phyloP scores from a whole-genome alignment of 2,113 vertebrate species.

The Ictidomys tridecemlineatus region DNA sequence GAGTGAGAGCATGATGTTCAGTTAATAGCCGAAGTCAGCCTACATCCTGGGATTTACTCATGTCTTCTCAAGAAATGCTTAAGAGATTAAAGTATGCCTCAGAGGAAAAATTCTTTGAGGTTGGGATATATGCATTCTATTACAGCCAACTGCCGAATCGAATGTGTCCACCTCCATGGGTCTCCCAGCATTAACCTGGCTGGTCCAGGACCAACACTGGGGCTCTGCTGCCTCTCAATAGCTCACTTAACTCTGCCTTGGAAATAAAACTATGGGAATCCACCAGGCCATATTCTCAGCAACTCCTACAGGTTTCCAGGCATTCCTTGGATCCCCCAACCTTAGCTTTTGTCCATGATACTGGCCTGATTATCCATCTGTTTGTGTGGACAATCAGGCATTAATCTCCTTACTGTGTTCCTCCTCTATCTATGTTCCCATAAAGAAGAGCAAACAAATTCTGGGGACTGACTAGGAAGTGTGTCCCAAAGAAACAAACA shows the following conservation, averaged over 20 bases:
- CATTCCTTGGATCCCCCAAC: background rate
- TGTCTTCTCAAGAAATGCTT: background rate
- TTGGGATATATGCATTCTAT: background rate
- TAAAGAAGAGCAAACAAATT: background rate
- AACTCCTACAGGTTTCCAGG: background rate
- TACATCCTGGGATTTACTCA: background rate
- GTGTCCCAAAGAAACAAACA: background rate
- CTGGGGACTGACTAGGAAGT: background rate
- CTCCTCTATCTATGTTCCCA: background rate
- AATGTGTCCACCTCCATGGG: background rate
- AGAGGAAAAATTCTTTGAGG: background rate
- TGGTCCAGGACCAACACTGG: rapidly evolving
- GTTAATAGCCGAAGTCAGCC: background rate
- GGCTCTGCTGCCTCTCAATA: background rate
- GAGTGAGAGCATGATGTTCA: background rate
- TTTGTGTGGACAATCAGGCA: background rate
- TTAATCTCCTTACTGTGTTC: background rate
- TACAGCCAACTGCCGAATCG: background rate
- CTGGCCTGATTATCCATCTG: background rate
- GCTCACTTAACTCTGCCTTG: background rate
- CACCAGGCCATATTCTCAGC: rapidly evolving
- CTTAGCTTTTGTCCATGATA: background rate
- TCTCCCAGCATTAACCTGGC: background rate
- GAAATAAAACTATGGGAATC: background rate
- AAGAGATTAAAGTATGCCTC: background rate